A percentile compares a stretch with the other conserved stretches of the same genome.
These are phyloP conservation scores for Aphidius gifuensis DNA, from an alignment of 1,140 invertebrate genomes.

Conservation along the genomic window DNA sequence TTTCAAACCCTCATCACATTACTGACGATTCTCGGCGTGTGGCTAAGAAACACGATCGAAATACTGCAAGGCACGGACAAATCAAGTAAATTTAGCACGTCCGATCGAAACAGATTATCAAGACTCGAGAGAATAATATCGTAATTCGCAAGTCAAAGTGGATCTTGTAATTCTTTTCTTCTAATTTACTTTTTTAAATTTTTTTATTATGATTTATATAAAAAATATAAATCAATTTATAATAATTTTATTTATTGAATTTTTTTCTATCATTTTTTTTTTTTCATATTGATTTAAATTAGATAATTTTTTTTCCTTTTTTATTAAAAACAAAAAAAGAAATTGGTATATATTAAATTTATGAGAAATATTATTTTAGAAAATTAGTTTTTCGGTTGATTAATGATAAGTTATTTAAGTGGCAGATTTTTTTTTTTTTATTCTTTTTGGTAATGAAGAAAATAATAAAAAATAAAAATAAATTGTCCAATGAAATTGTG, in stretches of 20 bases:
- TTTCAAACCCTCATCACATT: constrained; percentile 15
- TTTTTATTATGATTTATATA: background rate
- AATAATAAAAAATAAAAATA: no score
- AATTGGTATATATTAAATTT: no score
- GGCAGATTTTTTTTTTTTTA: no score
- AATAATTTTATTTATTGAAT: constrained; percentile 6
- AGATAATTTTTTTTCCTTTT: no score
- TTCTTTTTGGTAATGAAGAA: no score
- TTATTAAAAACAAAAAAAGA: no score
- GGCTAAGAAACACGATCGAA: constrained; percentile 22
- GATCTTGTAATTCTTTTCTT: constrained; percentile 8
- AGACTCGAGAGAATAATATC: constrained; percentile 18
- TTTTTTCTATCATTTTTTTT: background rate
- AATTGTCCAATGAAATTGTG: no score
- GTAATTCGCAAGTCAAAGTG: constrained; percentile 13
- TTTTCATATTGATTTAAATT: background rate
- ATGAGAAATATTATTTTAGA: no score
- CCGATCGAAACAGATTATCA: constrained; percentile 26
- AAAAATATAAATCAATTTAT: background rate
- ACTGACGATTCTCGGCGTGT: constrained; percentile 1
- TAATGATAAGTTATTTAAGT: no score
- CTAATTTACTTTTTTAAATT: constrained; percentile 6
- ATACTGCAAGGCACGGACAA: constrained; percentile 16
- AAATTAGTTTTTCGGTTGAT: no score
- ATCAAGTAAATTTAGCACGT: constrained; percentile 25